These are phyloP conservation scores for Dioctria linearis DNA, from an alignment of 2,888 invertebrate species.

Conservation along the genomic window DNA sequence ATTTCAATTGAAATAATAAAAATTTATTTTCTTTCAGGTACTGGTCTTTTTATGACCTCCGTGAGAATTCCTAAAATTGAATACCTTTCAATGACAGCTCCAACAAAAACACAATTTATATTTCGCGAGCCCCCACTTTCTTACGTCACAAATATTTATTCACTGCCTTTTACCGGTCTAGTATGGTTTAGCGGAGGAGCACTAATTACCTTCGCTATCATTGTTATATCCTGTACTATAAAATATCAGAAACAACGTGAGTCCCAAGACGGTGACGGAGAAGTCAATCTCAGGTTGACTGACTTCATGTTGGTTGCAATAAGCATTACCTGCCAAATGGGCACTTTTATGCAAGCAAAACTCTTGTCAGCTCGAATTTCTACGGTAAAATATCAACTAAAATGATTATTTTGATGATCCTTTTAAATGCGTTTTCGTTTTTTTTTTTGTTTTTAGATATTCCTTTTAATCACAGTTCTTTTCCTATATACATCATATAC, in stretches of 20 bases:
- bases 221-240: conserved; percentile 53
- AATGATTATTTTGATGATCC: too few relatives aligned
- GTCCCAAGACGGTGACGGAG: not conserved
- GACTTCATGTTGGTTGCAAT: conserved; percentile 74
- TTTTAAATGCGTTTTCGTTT: not conserved
- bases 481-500: conserved; percentile 80
- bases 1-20: too few relatives aligned
- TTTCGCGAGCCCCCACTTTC: conserved; percentile 79
- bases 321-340: conserved; percentile 76
- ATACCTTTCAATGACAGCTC: conserved; percentile 74
- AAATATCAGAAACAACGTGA: not conserved
- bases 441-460: conserved; percentile 69
- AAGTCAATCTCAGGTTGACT: conserved; percentile 17
- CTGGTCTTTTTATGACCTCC: conserved; percentile 67
- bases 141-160: conserved; percentile 78
- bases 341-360: conserved; percentile 73
- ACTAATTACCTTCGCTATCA: conserved; percentile 66
- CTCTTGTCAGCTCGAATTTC: conserved; percentile 65
- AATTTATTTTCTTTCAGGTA: conserved; percentile 63
- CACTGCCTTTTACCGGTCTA: conserved; percentile 75
- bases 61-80: conserved; percentile 70
- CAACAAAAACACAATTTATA: conserved; percentile 74
- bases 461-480: conserved; percentile 74
- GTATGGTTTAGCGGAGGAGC: conserved; percentile 77
- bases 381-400: conserved; percentile 31